Conservation (phyloP, 1,140 invertebrate species). For the Dendrolimus punctatus region DNA sequence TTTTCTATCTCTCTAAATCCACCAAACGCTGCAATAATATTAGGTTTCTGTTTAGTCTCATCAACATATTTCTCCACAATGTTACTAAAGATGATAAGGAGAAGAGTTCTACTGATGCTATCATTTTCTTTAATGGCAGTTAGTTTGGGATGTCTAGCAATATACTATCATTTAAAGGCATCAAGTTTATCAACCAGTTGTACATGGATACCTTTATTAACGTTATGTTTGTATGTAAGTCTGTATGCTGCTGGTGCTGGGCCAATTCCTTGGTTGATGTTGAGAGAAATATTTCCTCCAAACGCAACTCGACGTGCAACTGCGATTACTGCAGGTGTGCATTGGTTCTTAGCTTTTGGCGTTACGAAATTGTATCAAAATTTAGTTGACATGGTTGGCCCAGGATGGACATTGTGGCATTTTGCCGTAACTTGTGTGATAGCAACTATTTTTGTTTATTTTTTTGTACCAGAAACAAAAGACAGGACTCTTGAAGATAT, state of each 20-base stretch:
- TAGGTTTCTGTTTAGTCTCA: slow-evolving; percentile 80
- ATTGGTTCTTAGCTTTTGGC: slow-evolving; percentile 80
- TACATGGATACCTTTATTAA: slow-evolving; percentile 58
- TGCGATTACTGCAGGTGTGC: slow-evolving; percentile 76
- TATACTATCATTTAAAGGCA: slow-evolving; percentile 75
- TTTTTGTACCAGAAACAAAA: slow-evolving; percentile 86
- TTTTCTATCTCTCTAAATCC: slow-evolving; percentile 68
- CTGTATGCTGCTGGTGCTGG: slow-evolving; percentile 68
- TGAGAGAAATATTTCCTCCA: slow-evolving; percentile 76
- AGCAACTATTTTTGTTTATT: slow-evolving; percentile 77
- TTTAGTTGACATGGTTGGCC: slow-evolving; percentile 71
- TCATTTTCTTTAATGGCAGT: slow-evolving; percentile 76
- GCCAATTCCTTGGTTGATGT: slow-evolving; percentile 79
- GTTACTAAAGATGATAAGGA: slow-evolving; percentile 81
- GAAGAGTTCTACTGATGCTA: slow-evolving; percentile 79
- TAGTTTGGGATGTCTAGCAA: slow-evolving; percentile 72
- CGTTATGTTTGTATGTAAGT: slow-evolving; percentile 55
- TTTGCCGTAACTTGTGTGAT: slow-evolving; percentile 77
- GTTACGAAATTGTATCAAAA: slow-evolving; percentile 78
- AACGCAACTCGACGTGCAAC: slow-evolving; percentile 78
- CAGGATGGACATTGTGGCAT: slow-evolving; percentile 76
- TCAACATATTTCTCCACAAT: slow-evolving; percentile 79
- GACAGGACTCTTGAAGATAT: slow-evolving; percentile 84
- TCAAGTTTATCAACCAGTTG: slow-evolving; percentile 29
- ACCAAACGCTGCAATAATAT: slow-evolving; percentile 73